Evolutionary conservation across 2,113 vertebrate species (phyloP), one percentile per base, ranked within the genome.

Genomic region (Excalfactoria chinensis): DNA sequence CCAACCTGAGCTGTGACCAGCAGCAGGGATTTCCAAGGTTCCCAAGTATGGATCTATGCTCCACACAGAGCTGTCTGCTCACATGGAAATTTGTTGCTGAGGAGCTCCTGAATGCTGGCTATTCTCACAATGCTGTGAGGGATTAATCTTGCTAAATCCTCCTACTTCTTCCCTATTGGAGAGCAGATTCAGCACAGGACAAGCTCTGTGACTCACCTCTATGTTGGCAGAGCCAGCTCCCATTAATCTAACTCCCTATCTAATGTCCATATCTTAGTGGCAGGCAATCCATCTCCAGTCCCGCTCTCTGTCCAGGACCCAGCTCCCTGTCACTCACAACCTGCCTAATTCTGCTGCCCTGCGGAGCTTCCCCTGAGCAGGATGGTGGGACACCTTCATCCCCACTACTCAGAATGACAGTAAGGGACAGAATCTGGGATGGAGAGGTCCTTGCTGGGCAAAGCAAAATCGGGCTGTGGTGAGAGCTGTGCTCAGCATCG

Each of bases 161-260:
- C 71, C 93, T 89, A 59, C 93, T 92, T 76, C 78, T 85, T 93
- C 64, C 59, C 85, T 74, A 68, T 76, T 91, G 89, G 84, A 94
- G 94, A 95, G 85, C 63, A 73, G 78, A 91, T 89, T 92, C 96
- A 96, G 91, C 93, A 53, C 75, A 87, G 94, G 91, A 95, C 94
- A 92, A 91, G 87, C 91, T 93, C 81, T 86, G 95, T 95, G 95
- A 96, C 94, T 96, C 91, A 94, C 94, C 93, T 95, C 94, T 93
- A 71, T 86, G 88, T 40, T 94, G 93, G 94, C 95, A 94, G 68
- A 95, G 93, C 91, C 87, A 93, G 90, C 60, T 92, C 95, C 94
- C 93, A 96, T 96, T 96, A 96, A 96, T 95, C 93, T 94, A 94
- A 80, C 56, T 93, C 93, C 75, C 94, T 91, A 85, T 92, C 93